These are phyloP conservation scores for Glyptemys insculpta DNA, from an alignment of 2,797 vertebrate genomes.

Conservation along the genomic window DNA sequence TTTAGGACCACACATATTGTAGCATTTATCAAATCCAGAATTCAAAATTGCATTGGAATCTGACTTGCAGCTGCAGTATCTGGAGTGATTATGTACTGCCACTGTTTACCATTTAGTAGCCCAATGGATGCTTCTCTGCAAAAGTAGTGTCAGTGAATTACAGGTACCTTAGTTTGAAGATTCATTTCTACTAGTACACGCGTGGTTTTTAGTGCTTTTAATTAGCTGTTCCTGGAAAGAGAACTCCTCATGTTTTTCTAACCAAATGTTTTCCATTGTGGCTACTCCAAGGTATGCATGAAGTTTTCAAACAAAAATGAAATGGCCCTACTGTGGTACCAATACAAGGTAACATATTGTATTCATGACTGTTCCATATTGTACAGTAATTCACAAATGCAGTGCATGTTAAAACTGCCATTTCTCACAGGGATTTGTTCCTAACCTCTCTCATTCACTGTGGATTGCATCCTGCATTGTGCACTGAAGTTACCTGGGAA, in stretches of 20 bases:
- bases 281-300: not conserved
- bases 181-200: not conserved
- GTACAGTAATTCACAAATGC: not conserved
- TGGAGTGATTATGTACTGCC: not conserved
- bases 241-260: not conserved
- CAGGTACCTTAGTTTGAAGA: not conserved
- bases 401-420: not conserved
- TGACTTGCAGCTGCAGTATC: not conserved
- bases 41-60: not conserved
- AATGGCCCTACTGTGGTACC: not conserved
- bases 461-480: not conserved
- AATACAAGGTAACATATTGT: not conserved
- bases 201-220: not conserved
- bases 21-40: slow-evolving; percentile 25
- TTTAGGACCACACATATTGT: slow-evolving; percentile 47
- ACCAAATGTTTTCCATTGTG: slow-evolving; percentile 20
- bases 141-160: not conserved
- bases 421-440: not conserved
- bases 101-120: fast-evolving
- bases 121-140: not conserved
- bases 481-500: not conserved
- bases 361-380: not conserved
- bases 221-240: slow-evolving; percentile 13
- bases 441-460: fast-evolving
- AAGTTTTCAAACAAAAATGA: not conserved